These are phyloP conservation scores for Python bivittatus DNA, from an alignment of 2,113 vertebrate species.

Conservation along the genomic window DNA sequence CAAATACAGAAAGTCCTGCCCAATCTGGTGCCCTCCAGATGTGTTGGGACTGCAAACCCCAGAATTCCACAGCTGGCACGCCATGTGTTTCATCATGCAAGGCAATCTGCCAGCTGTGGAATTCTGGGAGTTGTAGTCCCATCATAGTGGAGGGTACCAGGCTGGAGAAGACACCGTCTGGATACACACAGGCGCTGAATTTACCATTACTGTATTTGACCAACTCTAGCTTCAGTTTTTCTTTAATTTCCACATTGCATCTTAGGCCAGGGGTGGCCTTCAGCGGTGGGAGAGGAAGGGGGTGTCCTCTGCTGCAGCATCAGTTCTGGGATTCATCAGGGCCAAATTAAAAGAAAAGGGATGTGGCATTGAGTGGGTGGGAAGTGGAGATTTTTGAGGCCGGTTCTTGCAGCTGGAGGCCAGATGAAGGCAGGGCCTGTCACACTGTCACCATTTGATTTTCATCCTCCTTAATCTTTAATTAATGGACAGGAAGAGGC, in stretches of 20 bases:
- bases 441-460: constrained; percentile 38
- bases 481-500: constrained; percentile 39
- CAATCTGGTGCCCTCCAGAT: background rate
- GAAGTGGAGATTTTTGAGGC: constrained; percentile 35
- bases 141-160: background rate
- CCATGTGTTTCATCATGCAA: background rate
- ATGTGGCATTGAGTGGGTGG: constrained; percentile 36
- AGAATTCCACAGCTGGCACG: background rate
- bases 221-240: background rate
- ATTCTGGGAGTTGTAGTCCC: background rate
- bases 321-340: constrained; percentile 21
- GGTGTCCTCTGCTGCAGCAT: background rate
- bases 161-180: background rate
- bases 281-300: background rate
- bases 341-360: constrained; percentile 25
- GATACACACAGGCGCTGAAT: background rate
- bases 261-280: background rate
- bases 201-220: background rate
- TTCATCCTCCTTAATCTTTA: constrained; percentile 29
- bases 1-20: background rate
- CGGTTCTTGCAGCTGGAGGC: constrained; percentile 24
- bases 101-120: background rate
- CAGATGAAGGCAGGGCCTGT: constrained; percentile 34
- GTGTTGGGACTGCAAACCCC: background rate
- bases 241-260: background rate